Base-by-base conservation (phyloP, 2,113 vertebrate species). In the Sinocyclocheilus anshuiensis region DNA sequence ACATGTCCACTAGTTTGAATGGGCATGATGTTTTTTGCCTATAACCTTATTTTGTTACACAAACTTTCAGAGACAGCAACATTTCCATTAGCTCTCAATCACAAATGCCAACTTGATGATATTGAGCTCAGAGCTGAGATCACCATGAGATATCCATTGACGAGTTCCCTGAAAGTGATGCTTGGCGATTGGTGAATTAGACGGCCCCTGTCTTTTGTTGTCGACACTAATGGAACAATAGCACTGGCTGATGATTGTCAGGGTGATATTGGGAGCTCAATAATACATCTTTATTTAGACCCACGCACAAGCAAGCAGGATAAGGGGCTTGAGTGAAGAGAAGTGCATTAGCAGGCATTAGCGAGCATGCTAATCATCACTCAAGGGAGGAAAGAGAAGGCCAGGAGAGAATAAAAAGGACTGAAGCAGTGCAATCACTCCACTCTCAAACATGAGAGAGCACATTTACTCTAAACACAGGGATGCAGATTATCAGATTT, bases 311-410 rank as follows among this genome's bases (percentile, higher is more conserved):
- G 20, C 67, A 53, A 33, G 48, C 65, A 72, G 81, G 63, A 83
- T 53, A 83, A 71, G 81, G 65, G 81, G 61, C 59, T 83, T 53
- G 81, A 83, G 81, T 83, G 81, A 72, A 36, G 65, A 83, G 67
- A 83, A 72, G 65, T 83, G 81, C 81, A 83, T 83, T 83, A 72
- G 81, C 81, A 55, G 48, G 45, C 81, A 83, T 83, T 83, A 83
- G 81, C 81, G 81, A 83, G 81, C 65, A 83, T 83, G 81, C 81
- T 72, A 83, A 83, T 83, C 81, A 83, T 72, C 63, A 72, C 81
- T 83, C 67, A 65, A 53, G 84, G 84, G 83, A 84, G 83, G 57
- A 50, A 61, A 77, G 71, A 22, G 50, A 71, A 84, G 71, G 83
- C 50, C 69, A 84, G 74, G 48, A 72, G 81, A 83, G 81, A 83